These are phyloP conservation scores for Thripadectes ignobilis DNA, from an alignment of 2,797 vertebrate species.

Conservation along the genomic window DNA sequence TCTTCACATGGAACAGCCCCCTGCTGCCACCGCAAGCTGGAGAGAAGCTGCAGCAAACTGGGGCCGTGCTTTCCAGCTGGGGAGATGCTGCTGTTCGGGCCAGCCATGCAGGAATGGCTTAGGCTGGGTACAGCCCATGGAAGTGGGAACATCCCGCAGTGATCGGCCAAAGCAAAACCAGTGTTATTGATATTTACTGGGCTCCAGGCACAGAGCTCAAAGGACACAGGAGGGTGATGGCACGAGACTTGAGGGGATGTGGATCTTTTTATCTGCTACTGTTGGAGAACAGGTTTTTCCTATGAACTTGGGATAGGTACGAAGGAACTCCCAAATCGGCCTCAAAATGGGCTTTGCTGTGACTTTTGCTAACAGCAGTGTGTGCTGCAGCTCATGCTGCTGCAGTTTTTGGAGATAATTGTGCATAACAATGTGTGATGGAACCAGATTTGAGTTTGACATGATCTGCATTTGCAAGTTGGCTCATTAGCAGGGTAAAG, in stretches of 20 bases:
- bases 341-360: not conserved
- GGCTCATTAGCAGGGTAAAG: not conserved
- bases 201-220: not conserved
- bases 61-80: not conserved
- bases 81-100: not conserved
- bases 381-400: not conserved
- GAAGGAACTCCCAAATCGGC: not conserved
- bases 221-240: not conserved
- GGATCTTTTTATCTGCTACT: not conserved
- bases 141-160: not conserved
- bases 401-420: not conserved
- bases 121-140: not conserved
- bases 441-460: not conserved
- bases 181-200: not conserved
- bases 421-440: rapidly evolving
- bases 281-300: not conserved
- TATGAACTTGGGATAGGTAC: not conserved
- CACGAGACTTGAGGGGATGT: rapidly evolving
- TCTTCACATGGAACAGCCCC: not conserved
- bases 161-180: not conserved
- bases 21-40: not conserved
- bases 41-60: not conserved
- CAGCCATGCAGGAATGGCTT: not conserved
- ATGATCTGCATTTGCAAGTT: not conserved
- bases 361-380: not conserved